A percentile compares a stretch with the other conserved stretches of the same genome.
These are phyloP conservation scores for Melanotaenia maccullochi DNA, from an alignment of 2,797 vertebrate species.

Conservation along the genomic window DNA sequence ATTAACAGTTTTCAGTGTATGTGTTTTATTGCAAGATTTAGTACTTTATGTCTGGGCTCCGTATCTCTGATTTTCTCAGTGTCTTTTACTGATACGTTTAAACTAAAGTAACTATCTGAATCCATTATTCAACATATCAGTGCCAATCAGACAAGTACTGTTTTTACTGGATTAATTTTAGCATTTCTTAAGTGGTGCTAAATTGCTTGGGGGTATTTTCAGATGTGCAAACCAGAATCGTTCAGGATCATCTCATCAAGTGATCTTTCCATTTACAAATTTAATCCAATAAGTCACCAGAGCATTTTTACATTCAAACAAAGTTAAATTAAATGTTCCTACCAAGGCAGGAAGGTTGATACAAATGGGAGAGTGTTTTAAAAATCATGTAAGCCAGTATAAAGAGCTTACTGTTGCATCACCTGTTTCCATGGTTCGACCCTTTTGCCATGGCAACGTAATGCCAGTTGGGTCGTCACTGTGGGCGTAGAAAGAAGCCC, in stretches of 20 bases:
- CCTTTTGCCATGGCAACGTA: constrained; percentile 79
- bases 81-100: constrained; percentile 12
- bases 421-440: constrained; percentile 74
- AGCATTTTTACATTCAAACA: constrained; percentile 12
- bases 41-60: not conserved
- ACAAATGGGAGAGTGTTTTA: constrained; percentile 53
- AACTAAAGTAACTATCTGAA: constrained; percentile 24
- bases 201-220: constrained; percentile 26
- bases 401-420: constrained; percentile 73
- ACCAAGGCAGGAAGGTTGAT: constrained; percentile 24
- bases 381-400: constrained; percentile 59
- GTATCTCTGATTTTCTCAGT: not conserved
- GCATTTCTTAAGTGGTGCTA: constrained; percentile 35
- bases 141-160: constrained; percentile 25
- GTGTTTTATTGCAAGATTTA: not conserved
- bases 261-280: constrained; percentile 22
- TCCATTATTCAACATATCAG: constrained; percentile 19
- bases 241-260: constrained; percentile 33
- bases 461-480: constrained; percentile 72
- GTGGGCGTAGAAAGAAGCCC: constrained; percentile 71
- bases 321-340: constrained; percentile 18
- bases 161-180: constrained; percentile 28
- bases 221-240: constrained; percentile 31
- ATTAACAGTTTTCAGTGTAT: not conserved
- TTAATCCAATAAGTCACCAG: not conserved